phyloP scores from a whole-genome alignment of 2,797 vertebrate species.

The Thalassophryne amazonica region DNA sequence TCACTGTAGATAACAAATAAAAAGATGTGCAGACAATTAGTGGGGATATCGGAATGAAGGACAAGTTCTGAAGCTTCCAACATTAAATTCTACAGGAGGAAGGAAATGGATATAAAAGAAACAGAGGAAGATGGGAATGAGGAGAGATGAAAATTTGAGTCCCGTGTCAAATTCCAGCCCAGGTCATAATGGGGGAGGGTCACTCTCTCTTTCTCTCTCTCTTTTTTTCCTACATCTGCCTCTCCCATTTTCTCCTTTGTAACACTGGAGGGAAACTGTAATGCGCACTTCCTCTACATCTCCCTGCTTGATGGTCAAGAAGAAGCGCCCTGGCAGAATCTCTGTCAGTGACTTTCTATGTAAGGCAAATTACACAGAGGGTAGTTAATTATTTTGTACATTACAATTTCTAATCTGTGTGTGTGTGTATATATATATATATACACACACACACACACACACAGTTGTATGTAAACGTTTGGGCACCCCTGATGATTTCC shows the following conservation, averaged over 20 bases:
- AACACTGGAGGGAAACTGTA: background rate
- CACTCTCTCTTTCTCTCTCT: background rate
- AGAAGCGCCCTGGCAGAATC: too few relatives aligned
- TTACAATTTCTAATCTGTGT: too few relatives aligned
- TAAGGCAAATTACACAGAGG: too few relatives aligned
- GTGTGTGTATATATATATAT: too few relatives aligned
- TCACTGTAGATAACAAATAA: background rate
- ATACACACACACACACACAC: too few relatives aligned
- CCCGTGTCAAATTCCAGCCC: slow-evolving; percentile 27
- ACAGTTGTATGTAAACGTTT: too few relatives aligned
- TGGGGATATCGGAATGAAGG: background rate
- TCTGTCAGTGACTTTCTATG: too few relatives aligned
- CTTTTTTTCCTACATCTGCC: background rate
- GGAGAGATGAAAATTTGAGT: background rate
- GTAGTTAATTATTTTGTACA: too few relatives aligned
- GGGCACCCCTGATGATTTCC: too few relatives aligned
- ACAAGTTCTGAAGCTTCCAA: background rate
- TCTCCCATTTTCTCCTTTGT: too few relatives aligned
- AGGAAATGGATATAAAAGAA: slow-evolving; percentile 14
- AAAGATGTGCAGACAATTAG: background rate
- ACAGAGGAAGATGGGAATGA: slow-evolving; percentile 9
- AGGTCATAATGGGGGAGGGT: slow-evolving; percentile 3
- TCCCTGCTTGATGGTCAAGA: background rate
- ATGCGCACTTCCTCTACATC: background rate
- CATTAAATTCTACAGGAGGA: slow-evolving; percentile 27